These are phyloP conservation scores for Haliclona indistincta DNA, from an alignment of 37 sponge, comb jelly and placozoan species.

Conservation along the genomic window DNA sequence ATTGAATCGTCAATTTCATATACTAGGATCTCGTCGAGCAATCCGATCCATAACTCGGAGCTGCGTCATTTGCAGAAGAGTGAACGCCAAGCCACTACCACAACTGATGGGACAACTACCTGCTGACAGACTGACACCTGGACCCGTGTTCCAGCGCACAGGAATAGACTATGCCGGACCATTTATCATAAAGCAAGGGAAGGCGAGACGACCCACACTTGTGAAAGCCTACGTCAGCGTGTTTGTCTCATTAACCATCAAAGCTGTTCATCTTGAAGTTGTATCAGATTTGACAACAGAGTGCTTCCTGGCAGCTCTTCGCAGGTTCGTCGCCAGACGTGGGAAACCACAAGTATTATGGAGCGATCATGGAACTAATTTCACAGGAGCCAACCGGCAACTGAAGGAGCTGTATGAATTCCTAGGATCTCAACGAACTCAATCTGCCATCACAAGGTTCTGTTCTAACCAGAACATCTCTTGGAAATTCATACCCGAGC, in stretches of 20 bases:
- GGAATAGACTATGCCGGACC: slow-evolving; percentile 69
- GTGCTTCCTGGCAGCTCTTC: slow-evolving; percentile 24
- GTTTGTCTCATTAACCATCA: slow-evolving; percentile 42
- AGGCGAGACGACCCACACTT: not conserved
- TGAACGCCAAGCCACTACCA: slow-evolving; percentile 9
- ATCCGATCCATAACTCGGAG: slow-evolving; percentile 30
- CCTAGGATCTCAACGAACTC: slow-evolving; percentile 10
- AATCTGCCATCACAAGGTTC: slow-evolving; percentile 34
- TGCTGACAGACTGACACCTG: slow-evolving; percentile 14
- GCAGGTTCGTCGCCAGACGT: slow-evolving; percentile 32
- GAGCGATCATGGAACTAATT: slow-evolving; percentile 63
- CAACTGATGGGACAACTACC: slow-evolving; percentile 53
- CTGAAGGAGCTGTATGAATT: slow-evolving; percentile 36
- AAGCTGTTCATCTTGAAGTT: slow-evolving; percentile 53
- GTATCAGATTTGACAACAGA: slow-evolving; percentile 48
- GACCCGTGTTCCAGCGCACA: slow-evolving; percentile 10
- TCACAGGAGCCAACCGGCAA: slow-evolving; percentile 16
- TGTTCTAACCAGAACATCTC: slow-evolving; percentile 31
- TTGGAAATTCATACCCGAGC: slow-evolving; percentile 41
- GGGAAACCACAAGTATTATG: slow-evolving; percentile 38
- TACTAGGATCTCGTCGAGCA: slow-evolving; percentile 15
- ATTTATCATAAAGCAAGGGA: slow-evolving; percentile 26
- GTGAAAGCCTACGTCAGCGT: slow-evolving; percentile 34
- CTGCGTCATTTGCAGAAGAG: slow-evolving; percentile 45
- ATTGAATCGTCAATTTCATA: slow-evolving; percentile 22